Evolutionary conservation across 2,888 invertebrate species (phyloP).

Genomic region (Pecten maximus): DNA sequence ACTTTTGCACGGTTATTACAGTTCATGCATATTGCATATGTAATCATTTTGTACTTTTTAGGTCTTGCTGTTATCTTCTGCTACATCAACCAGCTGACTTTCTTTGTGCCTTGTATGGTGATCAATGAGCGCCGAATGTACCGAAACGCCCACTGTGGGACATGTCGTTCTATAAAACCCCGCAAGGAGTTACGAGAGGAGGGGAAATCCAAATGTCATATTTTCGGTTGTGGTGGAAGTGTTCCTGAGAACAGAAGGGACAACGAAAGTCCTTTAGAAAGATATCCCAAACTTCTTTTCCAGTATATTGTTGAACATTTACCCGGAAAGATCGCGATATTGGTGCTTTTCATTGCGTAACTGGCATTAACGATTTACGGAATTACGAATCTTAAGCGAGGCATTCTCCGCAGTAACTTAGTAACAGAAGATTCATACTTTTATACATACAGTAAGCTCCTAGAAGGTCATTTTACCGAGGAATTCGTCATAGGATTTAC

Average conservation of each 20-base stretch:
- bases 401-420: slow-evolving; percentile 68
- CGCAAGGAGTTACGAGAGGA: slow-evolving; percentile 60
- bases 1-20: too few relatives aligned
- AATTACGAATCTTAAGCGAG: slow-evolving; percentile 67
- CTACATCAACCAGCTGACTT: slow-evolving; percentile 75
- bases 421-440: slow-evolving; percentile 71
- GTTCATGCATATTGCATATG: too few relatives aligned
- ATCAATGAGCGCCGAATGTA: slow-evolving; percentile 71
- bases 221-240: slow-evolving; percentile 79
- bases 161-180: too few relatives aligned
- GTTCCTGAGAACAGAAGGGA: slow-evolving; percentile 59
- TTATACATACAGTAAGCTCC: slow-evolving; percentile 56
- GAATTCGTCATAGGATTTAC: slow-evolving; percentile 53
- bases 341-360: slow-evolving; percentile 66
- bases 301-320: slow-evolving; percentile 60
- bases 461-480: slow-evolving; percentile 56
- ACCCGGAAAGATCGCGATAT: slow-evolving; percentile 59
- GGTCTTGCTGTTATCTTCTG: slow-evolving; percentile 75
- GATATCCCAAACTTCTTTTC: slow-evolving; percentile 63
- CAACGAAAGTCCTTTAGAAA: slow-evolving; percentile 69
- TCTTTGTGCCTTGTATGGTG: slow-evolving; percentile 75
- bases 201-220: slow-evolving; percentile 49
- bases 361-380: slow-evolving; percentile 71
- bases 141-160: slow-evolving; percentile 66
- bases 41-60: too few relatives aligned